These are phyloP conservation scores for Atopsyche davidsoni DNA, from an alignment of 1,140 invertebrate genomes.

Conservation along the genomic window DNA sequence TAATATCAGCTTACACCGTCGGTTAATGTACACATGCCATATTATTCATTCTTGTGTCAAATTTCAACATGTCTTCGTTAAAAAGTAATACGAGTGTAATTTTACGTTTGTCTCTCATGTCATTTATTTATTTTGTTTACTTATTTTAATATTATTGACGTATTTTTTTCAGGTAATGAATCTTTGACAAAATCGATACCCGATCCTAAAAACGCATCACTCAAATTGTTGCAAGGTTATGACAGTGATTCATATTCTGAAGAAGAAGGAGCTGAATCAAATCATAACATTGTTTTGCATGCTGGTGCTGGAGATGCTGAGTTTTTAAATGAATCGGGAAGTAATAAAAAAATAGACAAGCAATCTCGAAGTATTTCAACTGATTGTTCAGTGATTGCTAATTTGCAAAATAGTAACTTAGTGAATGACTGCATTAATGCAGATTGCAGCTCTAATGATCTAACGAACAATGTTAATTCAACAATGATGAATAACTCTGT, in stretches of 20 bases:
- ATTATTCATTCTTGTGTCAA: too few relatives aligned
- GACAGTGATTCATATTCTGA: conserved; percentile 11
- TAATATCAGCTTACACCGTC: too few relatives aligned
- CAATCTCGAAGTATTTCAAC: background rate
- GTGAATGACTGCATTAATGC: conserved; percentile 1
- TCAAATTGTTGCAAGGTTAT: conserved; percentile 13
- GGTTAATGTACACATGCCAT: too few relatives aligned
- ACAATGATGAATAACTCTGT: too few relatives aligned
- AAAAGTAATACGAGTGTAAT: too few relatives aligned
- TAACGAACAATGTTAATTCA: background rate
- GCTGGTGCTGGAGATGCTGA: background rate
- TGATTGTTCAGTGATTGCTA: background rate
- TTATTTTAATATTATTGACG: too few relatives aligned
- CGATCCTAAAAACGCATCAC: conserved; percentile 11
- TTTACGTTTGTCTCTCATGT: too few relatives aligned
- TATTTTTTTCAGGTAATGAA: too few relatives aligned
- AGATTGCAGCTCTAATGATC: background rate
- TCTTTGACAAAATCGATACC: too few relatives aligned
- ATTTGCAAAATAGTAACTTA: conserved; percentile 2
- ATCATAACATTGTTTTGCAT: conserved; percentile 10
- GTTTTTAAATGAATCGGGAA: background rate
- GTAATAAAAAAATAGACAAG: background rate
- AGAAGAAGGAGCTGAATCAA: conserved; percentile 11
- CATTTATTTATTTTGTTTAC: too few relatives aligned
- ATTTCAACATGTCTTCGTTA: too few relatives aligned